Base-by-base conservation (phyloP, 2,888 invertebrate genomes). In the Rapana venosa region DNA sequence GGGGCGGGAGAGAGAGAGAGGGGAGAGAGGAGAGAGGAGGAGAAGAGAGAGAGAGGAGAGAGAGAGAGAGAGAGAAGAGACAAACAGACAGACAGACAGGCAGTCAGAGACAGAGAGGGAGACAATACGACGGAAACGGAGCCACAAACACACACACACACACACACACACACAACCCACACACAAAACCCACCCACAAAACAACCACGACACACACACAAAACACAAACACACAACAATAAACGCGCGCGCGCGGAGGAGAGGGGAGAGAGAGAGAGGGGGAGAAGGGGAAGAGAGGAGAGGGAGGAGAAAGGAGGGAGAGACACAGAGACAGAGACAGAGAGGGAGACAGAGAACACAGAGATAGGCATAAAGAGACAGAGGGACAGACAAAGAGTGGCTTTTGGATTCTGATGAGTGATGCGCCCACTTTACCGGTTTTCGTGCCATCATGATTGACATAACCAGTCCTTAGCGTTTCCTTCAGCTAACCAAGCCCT, bases 81-180 rank as follows among this genome's bases (percentile, higher is more conserved):
- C 4, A 47, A 8, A 47, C 4, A 66, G 66, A 66, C 2, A 26
- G 13, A 77, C 81, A 81, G 20, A 81, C 81, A 81, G 30, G 35
- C 81, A 81, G 30, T 35, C 81, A 35, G 47, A 47, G 47, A 47
- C 47, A 47, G 47, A 47, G 4, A 47, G 47, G 8, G 47, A 47
- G 47, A 47, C 47, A 47, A 8, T n/a, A n/a, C 47, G 8, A 70
- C 26, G 47, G 22, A 83, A 26, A 79, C 79, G 35, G 32, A 79
- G 32, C 5, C 35, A 79, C 79, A 79, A 35, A 79, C 79, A 79
- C 79, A 30, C 79, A 79, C 79, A 30, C 79, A 79, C 81, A 81
- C 26, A 35, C 81, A 35, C 32, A n/a, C 32, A 30, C 79, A n/a
- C 32, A n/a, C 79, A 79, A 4, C n/a, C n/a, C 79, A 79, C 79